Base-by-base conservation (phyloP, 2,888 invertebrate species). In the Epirrita christyi region DNA sequence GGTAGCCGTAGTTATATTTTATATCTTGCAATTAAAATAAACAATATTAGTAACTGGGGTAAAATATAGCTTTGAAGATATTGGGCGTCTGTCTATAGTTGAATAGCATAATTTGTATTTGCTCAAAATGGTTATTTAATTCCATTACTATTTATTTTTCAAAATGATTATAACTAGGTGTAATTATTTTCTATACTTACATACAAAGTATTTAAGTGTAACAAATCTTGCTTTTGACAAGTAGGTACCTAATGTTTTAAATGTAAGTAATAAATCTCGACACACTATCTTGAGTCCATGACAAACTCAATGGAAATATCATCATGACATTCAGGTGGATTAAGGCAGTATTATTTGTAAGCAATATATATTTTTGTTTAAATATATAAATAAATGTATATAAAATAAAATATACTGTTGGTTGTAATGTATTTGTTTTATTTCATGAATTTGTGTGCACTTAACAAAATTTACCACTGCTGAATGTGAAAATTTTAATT, bases 321-420 rank as follows among this genome's bases (percentile, higher is more conserved):
- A 70, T 78, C 77, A 78, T 83, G 78, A 83, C 81, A 79, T 72
- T 76, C 71, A 71, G 64, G 63, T 75, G 72, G 66, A 76, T 77
- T 81, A 78, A 76, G 72, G 79, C 88, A 90, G 88, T 90, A 89
- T 88, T 89, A 86, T 75, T 66, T 83, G 71, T 86, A 88, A 88
- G 88, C 88, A 89, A 90, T 89, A 68, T 80, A 82, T 86, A 82
- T 85, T 76, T 88, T 88, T 86, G 83, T 88, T 89, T 85, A 82
- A 78, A 21, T 51, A 21, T 40, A 41, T 80, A 72, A 80, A 80
- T 86, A 87, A 86, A 86, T 88, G 87, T 91, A 88, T 88, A 88
- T 86, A 83, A 72, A 88, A 87, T 86, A 87, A 88, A 91, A 85
- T 89, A 88, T 88, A 91, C 86, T 90, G 92, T 91, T 92, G 88